Evolutionary conservation across 1,140 invertebrate genomes (phyloP).

Genomic region (Drosophila pandora): DNA sequence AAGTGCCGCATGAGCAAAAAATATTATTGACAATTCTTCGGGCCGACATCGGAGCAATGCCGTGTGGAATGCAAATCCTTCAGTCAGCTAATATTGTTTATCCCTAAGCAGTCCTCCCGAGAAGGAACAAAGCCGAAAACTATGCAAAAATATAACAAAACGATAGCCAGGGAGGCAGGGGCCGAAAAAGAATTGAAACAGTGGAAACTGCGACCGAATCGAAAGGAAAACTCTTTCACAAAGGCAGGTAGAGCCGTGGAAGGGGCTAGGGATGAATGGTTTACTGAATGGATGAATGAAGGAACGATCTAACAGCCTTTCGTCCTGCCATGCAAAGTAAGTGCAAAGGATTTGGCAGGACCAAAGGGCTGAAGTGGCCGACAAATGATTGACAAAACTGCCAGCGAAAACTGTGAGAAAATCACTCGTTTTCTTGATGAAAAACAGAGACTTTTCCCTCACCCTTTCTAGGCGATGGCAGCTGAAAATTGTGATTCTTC

Average conservation of each 20-base stretch:
- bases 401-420: constrained; percentile 65
- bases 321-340: constrained; percentile 62
- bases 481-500: constrained; percentile 53
- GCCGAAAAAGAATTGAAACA: constrained; percentile 13
- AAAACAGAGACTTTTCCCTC: constrained; percentile 50
- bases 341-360: constrained; percentile 68
- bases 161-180: constrained; percentile 8
- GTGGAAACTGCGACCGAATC: constrained; percentile 34
- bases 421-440: constrained; percentile 48
- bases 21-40: constrained; percentile 49
- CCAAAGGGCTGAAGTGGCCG: constrained; percentile 44
- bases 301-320: constrained; percentile 15
- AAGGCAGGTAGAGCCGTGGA: constrained; percentile 44
- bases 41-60: constrained; percentile 31
- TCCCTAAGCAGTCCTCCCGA: constrained; percentile 40
- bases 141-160: constrained; percentile 81
- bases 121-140: constrained; percentile 50
- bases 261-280: constrained; percentile 25
- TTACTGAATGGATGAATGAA: constrained; percentile 49
- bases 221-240: constrained; percentile 60
- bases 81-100: constrained; percentile 53
- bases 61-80: constrained; percentile 44
- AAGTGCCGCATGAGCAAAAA: constrained; percentile 59
- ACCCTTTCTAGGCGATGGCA: constrained; percentile 27
- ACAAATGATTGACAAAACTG: constrained; percentile 47